These are phyloP conservation scores for Sitodiplosis mosellana DNA, from an alignment of 1,140 invertebrate genomes.

Conservation along the genomic window DNA sequence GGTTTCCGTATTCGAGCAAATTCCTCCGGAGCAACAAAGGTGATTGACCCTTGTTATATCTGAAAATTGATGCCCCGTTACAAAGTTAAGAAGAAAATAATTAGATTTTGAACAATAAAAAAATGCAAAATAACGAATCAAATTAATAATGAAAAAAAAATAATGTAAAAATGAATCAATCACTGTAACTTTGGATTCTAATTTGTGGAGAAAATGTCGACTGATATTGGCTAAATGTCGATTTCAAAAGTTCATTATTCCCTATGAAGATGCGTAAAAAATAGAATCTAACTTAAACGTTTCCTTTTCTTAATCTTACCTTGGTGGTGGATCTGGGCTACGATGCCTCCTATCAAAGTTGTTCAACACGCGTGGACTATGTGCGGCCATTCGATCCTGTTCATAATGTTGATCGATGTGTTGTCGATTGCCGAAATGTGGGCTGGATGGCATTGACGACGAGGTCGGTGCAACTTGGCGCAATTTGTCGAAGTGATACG, in stretches of 20 bases:
- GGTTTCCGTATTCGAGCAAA: constrained; percentile 29
- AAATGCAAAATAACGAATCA: not conserved
- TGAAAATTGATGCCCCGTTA: too few species aligned
- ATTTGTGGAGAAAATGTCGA: too few species aligned
- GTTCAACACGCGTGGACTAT: constrained; percentile 15
- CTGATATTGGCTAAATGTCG: too few species aligned
- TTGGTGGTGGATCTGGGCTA: constrained; percentile 44
- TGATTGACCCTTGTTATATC: constrained; percentile 39
- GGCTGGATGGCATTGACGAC: not conserved
- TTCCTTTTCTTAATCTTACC: constrained; percentile 13
- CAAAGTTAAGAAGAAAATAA: too few species aligned
- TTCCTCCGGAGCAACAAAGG: constrained; percentile 38
- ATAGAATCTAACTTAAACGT: too few species aligned
- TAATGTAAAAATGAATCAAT: not conserved
- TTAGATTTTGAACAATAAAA: too few species aligned
- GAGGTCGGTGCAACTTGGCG: not conserved
- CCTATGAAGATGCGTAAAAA: too few species aligned
- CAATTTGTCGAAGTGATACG: not conserved
- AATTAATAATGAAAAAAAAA: not conserved
- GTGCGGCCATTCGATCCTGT: constrained; percentile 1
- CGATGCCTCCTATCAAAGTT: constrained; percentile 27
- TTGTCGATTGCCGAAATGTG: not conserved
- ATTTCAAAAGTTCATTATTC: too few species aligned
- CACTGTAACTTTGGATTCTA: too few species aligned
- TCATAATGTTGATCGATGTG: not conserved